Evolutionary conservation across 2,113 vertebrate species (phyloP).

Genomic region (Callopanchax toddi): DNA sequence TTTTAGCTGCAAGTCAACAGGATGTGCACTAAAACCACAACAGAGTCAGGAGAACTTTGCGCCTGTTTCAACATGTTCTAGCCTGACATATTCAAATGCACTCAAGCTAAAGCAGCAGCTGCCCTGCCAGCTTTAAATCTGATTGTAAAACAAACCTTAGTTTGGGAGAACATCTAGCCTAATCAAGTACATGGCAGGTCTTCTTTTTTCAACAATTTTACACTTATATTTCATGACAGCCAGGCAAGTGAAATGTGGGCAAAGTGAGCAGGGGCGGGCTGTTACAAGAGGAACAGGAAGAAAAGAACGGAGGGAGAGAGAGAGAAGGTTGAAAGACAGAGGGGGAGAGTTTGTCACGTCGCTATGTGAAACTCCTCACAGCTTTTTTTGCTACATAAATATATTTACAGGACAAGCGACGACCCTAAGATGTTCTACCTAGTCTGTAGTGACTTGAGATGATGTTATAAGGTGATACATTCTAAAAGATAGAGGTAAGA

Average conservation of each 20-base stretch:
- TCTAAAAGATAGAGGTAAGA: conserved; percentile 51
- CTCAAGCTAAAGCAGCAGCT: conserved; percentile 40
- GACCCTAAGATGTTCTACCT: conserved; percentile 53
- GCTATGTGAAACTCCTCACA: conserved; percentile 43
- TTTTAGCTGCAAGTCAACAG: conserved; percentile 82
- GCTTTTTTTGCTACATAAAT: conserved; percentile 20
- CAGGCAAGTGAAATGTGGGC: conserved; percentile 47
- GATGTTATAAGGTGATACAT: conserved; percentile 51
- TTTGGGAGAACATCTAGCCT: neutral
- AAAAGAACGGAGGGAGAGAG: conserved; percentile 43
- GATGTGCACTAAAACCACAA: conserved; percentile 82
- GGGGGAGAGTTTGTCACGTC: conserved; percentile 45
- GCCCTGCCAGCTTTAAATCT: conserved; percentile 15
- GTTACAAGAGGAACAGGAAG: conserved; percentile 78
- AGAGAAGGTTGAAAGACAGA: conserved; percentile 50
- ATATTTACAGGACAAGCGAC: conserved; percentile 17
- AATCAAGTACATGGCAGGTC: neutral
- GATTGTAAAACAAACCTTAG: neutral
- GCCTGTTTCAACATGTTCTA: conserved; percentile 79
- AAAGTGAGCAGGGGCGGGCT: conserved; percentile 72
- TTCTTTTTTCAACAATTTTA: neutral
- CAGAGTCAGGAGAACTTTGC: conserved; percentile 60
- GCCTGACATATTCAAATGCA: conserved; percentile 42
- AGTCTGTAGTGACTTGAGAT: conserved; percentile 42
- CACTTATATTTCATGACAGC: conserved; percentile 16